These are phyloP conservation scores for Corythucha ciliata DNA, from an alignment of 2,888 invertebrate genomes.

Conservation along the genomic window DNA sequence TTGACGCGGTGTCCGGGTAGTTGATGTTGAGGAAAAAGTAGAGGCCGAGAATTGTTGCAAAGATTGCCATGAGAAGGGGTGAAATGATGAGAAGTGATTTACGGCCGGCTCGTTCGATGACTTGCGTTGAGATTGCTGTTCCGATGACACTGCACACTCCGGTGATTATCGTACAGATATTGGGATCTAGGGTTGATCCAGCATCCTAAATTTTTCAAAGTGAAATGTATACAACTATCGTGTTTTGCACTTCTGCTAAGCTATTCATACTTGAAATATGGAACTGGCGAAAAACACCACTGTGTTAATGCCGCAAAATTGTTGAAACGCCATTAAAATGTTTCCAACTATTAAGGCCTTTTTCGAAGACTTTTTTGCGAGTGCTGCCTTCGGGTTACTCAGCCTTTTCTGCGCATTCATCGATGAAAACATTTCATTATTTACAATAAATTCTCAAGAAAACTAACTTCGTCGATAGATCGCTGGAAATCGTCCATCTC, in stretches of 20 bases:
- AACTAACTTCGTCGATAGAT: constrained; percentile 40
- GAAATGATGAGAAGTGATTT: constrained; percentile 65
- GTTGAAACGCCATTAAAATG: constrained; percentile 82
- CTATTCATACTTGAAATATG: constrained; percentile 56
- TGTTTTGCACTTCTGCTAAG: too few relatives aligned
- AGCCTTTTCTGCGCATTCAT: too few relatives aligned
- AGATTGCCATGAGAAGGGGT: constrained; percentile 58
- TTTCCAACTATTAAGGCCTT: constrained; percentile 62
- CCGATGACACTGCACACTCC: constrained; percentile 73
- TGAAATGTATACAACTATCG: too few relatives aligned
- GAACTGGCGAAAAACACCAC: constrained; percentile 67
- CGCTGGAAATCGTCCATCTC: constrained; percentile 56
- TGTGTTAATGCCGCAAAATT: constrained; percentile 73
- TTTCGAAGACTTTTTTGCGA: constrained; percentile 52
- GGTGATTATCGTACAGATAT: constrained; percentile 63
- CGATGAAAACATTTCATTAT: too few relatives aligned
- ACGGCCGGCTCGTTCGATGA: constrained; percentile 74
- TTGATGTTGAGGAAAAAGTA: constrained; percentile 50
- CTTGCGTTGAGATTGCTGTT: constrained; percentile 61
- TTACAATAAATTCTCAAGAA: too few relatives aligned
- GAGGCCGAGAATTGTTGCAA: constrained; percentile 58
- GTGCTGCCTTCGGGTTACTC: too few relatives aligned
- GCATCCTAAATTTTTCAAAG: too few relatives aligned
- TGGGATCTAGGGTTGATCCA: constrained; percentile 49
- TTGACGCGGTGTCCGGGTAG: constrained; percentile 41